These are phyloP conservation scores for Scleropages formosus DNA, from an alignment of 2,797 vertebrate genomes.

Conservation along the genomic window DNA sequence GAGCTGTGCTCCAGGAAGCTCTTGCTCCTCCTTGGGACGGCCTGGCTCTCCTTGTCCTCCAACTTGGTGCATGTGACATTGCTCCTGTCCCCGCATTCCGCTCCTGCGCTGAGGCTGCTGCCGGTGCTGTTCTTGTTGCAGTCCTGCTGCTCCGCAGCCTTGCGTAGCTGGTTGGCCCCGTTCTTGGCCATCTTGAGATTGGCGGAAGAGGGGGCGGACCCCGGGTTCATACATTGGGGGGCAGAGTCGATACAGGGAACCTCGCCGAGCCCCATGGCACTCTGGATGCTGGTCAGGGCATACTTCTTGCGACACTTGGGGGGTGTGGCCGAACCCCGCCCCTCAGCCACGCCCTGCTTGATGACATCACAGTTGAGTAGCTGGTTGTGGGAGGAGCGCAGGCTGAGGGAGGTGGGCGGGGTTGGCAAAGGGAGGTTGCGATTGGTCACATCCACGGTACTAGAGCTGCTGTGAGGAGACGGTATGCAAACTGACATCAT, in stretches of 20 bases:
- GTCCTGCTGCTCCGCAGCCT: conserved; percentile 87
- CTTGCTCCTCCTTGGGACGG: conserved; percentile 81
- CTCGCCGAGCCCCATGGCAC: conserved; percentile 85
- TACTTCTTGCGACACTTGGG: conserved; percentile 91
- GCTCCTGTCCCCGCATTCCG: conserved; percentile 44
- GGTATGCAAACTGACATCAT: conserved; percentile 88
- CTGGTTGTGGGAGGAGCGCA: conserved; percentile 92
- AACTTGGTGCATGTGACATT: conserved; percentile 78
- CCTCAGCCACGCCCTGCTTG: conserved; percentile 70
- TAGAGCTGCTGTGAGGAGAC: conserved; percentile 71
- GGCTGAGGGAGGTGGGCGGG: conserved; percentile 86
- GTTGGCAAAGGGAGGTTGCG: conserved; percentile 68
- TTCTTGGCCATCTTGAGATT: conserved; percentile 96
- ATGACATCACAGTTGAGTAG: conserved; percentile 83
- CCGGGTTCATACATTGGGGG: conserved; percentile 55
- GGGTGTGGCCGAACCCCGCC: conserved; percentile 75
- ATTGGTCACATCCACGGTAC: conserved; percentile 79
- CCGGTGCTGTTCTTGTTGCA: conserved; percentile 79
- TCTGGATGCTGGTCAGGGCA: conserved; percentile 83
- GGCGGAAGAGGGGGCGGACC: conserved; percentile 63
- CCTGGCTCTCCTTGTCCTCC: conserved; percentile 81
- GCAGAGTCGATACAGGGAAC: conserved; percentile 70
- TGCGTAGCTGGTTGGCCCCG: conserved; percentile 92
- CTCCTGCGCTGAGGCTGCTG: conserved; percentile 60
- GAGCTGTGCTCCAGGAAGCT: conserved; percentile 90